Conservation (phyloP, 37 sponge, comb jelly and placozoan genomes). For the Spongilla lacustris region DNA sequence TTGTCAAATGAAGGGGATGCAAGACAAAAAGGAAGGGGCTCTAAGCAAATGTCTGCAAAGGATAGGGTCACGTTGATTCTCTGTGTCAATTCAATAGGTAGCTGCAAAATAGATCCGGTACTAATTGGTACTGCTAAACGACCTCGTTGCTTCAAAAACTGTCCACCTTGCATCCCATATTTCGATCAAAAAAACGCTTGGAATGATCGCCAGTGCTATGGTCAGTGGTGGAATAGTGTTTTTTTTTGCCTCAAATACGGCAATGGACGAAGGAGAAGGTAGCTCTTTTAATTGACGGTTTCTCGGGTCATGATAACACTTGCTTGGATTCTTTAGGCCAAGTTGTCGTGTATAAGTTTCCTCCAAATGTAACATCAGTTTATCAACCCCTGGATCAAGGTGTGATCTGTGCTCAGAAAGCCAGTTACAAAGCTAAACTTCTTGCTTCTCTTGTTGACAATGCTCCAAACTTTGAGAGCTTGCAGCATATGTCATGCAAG, state of each 20-base stretch:
- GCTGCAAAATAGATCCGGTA: neutral
- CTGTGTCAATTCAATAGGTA: too few species aligned
- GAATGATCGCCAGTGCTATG: conserved; percentile 3
- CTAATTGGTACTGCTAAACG: conserved; percentile 12
- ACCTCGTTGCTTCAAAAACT: conserved; percentile 14
- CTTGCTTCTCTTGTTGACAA: neutral
- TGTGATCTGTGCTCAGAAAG: conserved; percentile 13
- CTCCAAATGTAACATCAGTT: conserved; percentile 10
- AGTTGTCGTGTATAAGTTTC: neutral
- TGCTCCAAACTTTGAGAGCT: neutral
- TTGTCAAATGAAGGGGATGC: neutral
- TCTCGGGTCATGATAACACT: conserved; percentile 8
- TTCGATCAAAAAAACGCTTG: conserved; percentile 19
- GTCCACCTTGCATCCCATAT: conserved; percentile 22
- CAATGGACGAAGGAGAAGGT: conserved; percentile 13
- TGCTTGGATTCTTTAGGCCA: conserved; percentile 9
- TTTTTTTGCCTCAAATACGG: conserved; percentile 14
- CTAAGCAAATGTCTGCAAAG: neutral
- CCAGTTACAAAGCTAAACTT: conserved; percentile 11
- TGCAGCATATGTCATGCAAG: neutral
- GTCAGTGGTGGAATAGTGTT: conserved; percentile 2
- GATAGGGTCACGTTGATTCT: neutral
- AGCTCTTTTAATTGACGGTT: conserved; percentile 14
- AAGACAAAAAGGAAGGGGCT: neutral
- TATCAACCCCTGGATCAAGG: conserved; percentile 20